Base-by-base conservation (phyloP, 2,888 invertebrate genomes). In the Athrips mouffetella region DNA sequence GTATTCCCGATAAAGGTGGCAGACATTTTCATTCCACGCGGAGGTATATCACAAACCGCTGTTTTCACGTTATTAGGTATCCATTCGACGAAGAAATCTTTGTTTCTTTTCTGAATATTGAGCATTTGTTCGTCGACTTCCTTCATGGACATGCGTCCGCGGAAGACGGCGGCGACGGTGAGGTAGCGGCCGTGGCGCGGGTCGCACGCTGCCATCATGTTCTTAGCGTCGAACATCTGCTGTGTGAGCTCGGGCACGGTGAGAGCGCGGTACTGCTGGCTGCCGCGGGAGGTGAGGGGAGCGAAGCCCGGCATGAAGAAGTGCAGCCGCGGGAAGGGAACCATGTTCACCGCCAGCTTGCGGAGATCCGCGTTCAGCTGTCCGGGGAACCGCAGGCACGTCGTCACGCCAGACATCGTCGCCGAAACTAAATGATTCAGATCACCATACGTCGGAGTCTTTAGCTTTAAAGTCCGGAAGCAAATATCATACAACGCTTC, bases 171-270 rank as follows among this genome's bases (percentile, higher is more conserved):
- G 0, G 96, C 96, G 0, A 96, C 96, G 0, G 96, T 96, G 27
- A 97, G 82, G 68, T 97, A 97, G 45, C 96, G 91, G 11, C 96
- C 96, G 70, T 94, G 95, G 13, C 96, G 90, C 0, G 97, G 97
- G 73, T 97, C 95, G 68, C 96, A 97, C 5, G 97, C 97, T 3
- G 96, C 96, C 97, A 97, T 97, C 97, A 97, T 97, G 80, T 97
- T 97, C 79, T 96, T 97, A 4, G 96, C 94, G 70, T 97, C 96
- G 70, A 97, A 97, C 94, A 95, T 94, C 75, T 95, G 95, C 60
- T 94, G 91, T 0, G 96, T 96, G 23, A 97, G 88, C 77, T 97
- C 97, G 0, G 96, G 95, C 0, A 97, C 97, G 0, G 96, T 94
- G 4, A 96, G 76, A 16, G 97, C 93, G 55, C 96, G 89, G 82